Percentiles rank a stretch among this genome's conserved stretches.
Conservation (phyloP, 2,113 vertebrate species). For the Syrrhaptes paradoxus region DNA sequence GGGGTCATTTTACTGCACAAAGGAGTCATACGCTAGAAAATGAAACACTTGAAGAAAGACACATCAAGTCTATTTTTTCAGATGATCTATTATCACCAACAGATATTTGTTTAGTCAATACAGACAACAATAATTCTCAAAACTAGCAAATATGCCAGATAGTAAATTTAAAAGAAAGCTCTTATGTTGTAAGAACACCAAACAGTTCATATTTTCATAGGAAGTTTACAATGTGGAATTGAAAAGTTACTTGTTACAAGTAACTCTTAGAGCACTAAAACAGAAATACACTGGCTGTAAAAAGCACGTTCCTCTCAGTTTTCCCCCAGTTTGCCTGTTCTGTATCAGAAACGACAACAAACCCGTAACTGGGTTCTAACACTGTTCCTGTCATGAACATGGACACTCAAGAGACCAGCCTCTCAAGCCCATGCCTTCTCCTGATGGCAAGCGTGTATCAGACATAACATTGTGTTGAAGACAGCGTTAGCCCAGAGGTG, state of each 20-base stretch:
- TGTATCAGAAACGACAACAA: background rate
- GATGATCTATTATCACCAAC: background rate
- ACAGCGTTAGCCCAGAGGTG: background rate
- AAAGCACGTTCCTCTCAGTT: background rate
- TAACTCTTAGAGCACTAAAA: background rate
- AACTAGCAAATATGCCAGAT: background rate
- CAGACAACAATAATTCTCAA: background rate
- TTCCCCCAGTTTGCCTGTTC: background rate
- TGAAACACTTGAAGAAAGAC: background rate
- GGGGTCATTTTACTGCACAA: background rate
- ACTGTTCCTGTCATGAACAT: background rate
- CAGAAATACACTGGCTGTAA: background rate
- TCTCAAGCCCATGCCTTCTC: background rate
- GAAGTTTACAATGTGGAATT: background rate
- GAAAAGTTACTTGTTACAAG: background rate
- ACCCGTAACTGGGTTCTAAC: fast-evolving
- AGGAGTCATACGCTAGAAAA: background rate
- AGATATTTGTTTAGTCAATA: background rate
- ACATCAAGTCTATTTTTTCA: background rate
- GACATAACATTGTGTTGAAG: background rate
- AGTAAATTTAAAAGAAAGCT: background rate
- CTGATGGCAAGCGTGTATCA: background rate
- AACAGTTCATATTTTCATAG: background rate
- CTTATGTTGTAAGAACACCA: background rate
- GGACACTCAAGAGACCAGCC: background rate